Evolutionary conservation across 2,113 vertebrate species (phyloP).

Genomic region (Platysteira castanea): DNA sequence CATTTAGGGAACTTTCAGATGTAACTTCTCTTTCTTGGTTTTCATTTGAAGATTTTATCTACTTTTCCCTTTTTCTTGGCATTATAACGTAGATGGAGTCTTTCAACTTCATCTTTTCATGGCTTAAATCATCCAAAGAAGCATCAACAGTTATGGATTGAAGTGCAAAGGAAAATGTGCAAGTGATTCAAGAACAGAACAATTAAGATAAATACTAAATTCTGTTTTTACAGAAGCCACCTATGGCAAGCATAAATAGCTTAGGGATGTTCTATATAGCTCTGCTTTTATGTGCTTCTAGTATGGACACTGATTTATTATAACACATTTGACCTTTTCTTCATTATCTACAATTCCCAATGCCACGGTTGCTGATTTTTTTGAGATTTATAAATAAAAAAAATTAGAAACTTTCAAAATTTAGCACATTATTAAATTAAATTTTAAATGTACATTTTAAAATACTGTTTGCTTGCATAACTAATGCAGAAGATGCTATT

Average conservation of each 20-base stretch:
- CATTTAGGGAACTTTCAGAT: not conserved
- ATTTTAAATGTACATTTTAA: not conserved
- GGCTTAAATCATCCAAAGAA: not conserved
- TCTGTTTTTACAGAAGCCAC: not conserved
- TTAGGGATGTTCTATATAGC: not conserved
- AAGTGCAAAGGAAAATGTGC: not conserved
- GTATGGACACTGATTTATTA: not conserved
- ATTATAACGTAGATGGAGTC: not conserved
- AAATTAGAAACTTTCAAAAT: not conserved
- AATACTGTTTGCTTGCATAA: not conserved
- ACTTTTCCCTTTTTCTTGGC: not conserved
- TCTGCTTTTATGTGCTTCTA: not conserved
- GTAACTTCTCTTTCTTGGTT: not conserved
- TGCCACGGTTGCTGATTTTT: not conserved
- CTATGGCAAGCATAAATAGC: not conserved
- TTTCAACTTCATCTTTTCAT: not conserved
- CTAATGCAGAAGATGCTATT: not conserved
- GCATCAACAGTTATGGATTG: not conserved
- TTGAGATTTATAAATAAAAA: constrained; percentile 13
- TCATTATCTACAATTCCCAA: not conserved
- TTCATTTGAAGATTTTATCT: not conserved
- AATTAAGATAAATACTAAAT: not conserved
- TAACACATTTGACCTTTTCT: not conserved
- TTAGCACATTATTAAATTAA: not conserved
- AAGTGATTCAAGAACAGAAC: not conserved